Conservation (phyloP, 2,113 vertebrate genomes). For the Psittacara wagleri region DNA sequence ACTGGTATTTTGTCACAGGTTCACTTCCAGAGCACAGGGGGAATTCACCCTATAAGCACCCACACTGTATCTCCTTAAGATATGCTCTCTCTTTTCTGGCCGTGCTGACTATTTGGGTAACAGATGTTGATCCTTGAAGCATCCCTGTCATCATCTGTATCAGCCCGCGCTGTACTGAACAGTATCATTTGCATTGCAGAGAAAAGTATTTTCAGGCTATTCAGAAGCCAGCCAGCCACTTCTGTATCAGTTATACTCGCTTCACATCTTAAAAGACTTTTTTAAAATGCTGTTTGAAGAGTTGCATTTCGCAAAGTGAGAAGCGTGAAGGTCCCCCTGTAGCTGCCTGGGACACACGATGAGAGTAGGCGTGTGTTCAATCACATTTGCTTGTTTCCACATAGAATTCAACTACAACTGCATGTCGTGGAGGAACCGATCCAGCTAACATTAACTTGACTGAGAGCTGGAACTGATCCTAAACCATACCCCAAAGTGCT, state of each 20-base stretch:
- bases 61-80: not conserved
- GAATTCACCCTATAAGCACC: not conserved
- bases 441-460: slow-evolving; percentile 23
- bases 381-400: slow-evolving; percentile 9
- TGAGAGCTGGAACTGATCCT: slow-evolving; percentile 19
- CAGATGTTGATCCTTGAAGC: not conserved
- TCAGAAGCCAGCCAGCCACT: not conserved
- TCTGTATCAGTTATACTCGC: not conserved
- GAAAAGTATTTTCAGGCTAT: not conserved
- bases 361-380: not conserved
- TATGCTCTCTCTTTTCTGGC: not conserved
- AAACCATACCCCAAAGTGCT: not conserved
- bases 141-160: not conserved
- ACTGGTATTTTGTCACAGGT: not conserved
- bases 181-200: not conserved
- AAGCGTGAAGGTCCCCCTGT: not conserved
- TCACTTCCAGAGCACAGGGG: not conserved
- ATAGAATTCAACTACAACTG: not conserved
- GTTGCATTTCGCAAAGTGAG: not conserved
- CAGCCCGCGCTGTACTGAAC: not conserved
- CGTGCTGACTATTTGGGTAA: not conserved
- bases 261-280: not conserved
- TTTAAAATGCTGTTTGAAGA: not conserved
- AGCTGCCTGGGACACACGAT: not conserved
- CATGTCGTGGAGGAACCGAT: not conserved